Base-by-base conservation (phyloP, 2,797 vertebrate genomes). In the Odontamblyopus rebecca region DNA sequence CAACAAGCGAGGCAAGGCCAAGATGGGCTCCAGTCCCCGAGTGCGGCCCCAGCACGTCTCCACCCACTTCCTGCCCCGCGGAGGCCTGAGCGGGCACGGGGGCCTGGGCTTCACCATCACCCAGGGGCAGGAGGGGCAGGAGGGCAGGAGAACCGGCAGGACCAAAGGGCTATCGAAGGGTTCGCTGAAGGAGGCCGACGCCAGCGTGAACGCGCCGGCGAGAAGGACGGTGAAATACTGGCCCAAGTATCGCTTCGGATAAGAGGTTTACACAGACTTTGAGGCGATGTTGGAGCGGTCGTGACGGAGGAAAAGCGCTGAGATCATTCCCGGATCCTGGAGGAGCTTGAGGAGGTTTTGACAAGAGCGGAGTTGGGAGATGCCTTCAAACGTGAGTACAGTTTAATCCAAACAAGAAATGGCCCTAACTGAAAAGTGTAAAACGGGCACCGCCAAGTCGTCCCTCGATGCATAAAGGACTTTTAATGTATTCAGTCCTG, bases 1-100 rank as follows among this genome's bases (percentile, higher is more conserved):
- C 80, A 99, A 99, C 81, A 99, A 99, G 82, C 84, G 96, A 32
- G 98, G 98, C 3, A 98, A 98, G 70, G 97, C 97, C 3, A 99
- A 98, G 72, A 93, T 97, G 68, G 98, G 98, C 69, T 97, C 96
- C 85, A 98, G 96, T 71, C 96, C 96, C 0, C 87, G 94, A 0
- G 97, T 98, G 29, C 96, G 96, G 74, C 93, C 97, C n/a, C 97
- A 98, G 80, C 97, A 99, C 0, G 84, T 96, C 67, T 98, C 98
- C 67, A 98, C 98, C 0, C 97, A 99, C 82, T 99, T 99, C 86
- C 84, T 99, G 68, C 98, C 98, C 0, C 92, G 97, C 70, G 94
- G 97, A 80, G 82, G 90, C 74, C 89, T 93, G n/a, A 86, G 86
- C 0, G 94, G 94, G 74, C 5, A 5, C 3, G 83, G 90, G 0